Base-by-base conservation (phyloP, 2,797 vertebrate genomes). In the Siniperca scherzeri region DNA sequence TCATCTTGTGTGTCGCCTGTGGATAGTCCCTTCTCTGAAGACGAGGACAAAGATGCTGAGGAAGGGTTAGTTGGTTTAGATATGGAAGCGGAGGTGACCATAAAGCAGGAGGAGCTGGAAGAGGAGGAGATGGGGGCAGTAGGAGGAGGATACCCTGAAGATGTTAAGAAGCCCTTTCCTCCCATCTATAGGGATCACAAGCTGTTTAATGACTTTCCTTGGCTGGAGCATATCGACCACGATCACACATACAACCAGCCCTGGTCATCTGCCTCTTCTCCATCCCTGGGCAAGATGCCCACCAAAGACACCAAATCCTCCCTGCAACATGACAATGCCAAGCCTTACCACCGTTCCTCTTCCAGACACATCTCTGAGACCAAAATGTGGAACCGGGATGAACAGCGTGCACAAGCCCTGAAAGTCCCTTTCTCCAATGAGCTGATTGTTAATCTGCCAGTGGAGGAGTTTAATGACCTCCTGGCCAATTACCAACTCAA, bases 211-310 rank as follows among this genome's bases (percentile, higher is more conserved):
- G 95, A 93, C 81, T 91, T 97, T 87, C 96, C 97, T 74, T 97
- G 97, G 93, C 91, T 96, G 89, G 97, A 98, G 89, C 94, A 97
- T 0, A 91, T 99, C 0, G 95, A 94, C 77, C 98, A 99, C 57
- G 98, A 99, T 93, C 98, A 99, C 92, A 98, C 97, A 0, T 99
- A 99, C 91, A 98, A 98, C 95, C 97, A 98, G 91, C 96, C 95
- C 0, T 92, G 92, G 13, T 60, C 77, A 3, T 22, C 88, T 0
- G 0, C 19, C 46, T 83, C 86, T 25, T 46, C 84, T 25, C 22
- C 67, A 33, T 59, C 76, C 2, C 8, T 38, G 0, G 27, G 62
- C 13, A 90, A 96, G 22, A 94, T 95, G 5, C 82, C 92, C 57
- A 90, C 91, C 72, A 94, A 95, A 27, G 79, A 82, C 0, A 82